These are phyloP conservation scores for Ypsolopha scabrella DNA, from an alignment of 2,888 invertebrate species.

Conservation along the genomic window DNA sequence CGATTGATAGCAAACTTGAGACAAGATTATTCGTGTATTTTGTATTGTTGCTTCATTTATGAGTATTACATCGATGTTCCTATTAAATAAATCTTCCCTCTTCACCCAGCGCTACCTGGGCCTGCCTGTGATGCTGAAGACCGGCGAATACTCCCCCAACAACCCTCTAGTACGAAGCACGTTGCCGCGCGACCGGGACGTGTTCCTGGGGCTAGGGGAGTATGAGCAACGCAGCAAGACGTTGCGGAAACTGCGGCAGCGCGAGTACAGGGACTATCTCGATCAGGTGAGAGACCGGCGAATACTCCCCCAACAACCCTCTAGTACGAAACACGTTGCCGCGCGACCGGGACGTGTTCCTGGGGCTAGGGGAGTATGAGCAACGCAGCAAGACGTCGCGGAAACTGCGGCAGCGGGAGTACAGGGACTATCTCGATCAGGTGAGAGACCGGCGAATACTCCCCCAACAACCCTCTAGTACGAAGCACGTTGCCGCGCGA, in stretches of 20 bases:
- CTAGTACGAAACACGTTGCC: neutral
- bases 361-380: too few relatives aligned
- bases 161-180: slow-evolving; percentile 64
- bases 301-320: neutral
- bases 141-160: slow-evolving; percentile 73
- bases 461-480: too few relatives aligned
- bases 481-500: too few relatives aligned
- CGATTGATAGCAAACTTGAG: too few relatives aligned
- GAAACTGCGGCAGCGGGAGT: too few relatives aligned
- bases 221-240: slow-evolving; percentile 68
- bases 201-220: slow-evolving; percentile 69
- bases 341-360: too few relatives aligned
- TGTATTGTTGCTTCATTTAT: neutral
- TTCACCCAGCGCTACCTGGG: slow-evolving; percentile 46
- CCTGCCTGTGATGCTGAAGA: slow-evolving; percentile 66
- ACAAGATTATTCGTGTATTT: neutral
- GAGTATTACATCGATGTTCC: slow-evolving; percentile 9
- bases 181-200: slow-evolving; percentile 41
- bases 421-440: too few relatives aligned
- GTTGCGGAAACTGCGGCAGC: slow-evolving; percentile 57
- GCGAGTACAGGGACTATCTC: slow-evolving; percentile 69
- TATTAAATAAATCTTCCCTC: neutral
- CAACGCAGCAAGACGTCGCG: too few relatives aligned
- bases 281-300: slow-evolving; percentile 46
- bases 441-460: too few relatives aligned